Evolutionary conservation across 2,888 invertebrate genomes (phyloP), one percentile per base, ranked within the genome.

Genomic region (Lordiphosa fenestrarum): DNA sequence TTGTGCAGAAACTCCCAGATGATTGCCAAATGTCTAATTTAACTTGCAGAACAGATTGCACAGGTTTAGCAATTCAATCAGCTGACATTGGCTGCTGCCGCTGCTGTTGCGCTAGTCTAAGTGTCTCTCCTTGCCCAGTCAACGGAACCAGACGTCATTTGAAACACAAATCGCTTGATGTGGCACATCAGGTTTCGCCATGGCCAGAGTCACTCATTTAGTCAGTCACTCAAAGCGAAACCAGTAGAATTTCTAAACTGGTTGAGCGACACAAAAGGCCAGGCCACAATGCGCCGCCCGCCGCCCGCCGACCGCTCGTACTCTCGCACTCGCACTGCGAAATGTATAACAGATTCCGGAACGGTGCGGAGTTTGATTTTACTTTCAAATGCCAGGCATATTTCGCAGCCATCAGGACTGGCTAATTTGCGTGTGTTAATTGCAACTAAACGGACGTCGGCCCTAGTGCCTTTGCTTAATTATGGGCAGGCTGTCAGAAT

Each of bases 111-210:
- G 38, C 38, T 38, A 15, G 12, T 12, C 12, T 6, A 38, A 12
- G 1, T 23, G 23, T 47, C 39, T 30, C 25, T 30, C 35, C 41
- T 50, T 25, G 66, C 62, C 54, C 60, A 76, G 53, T 53, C 66
- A 76, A 69, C 84, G 78, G 82, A 80, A 84, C 80, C 77, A 77
- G 80, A 80, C 84, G 72, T 80, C 82, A 84, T 81, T 84, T 77
- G 70, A 77, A 84, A 84, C 70, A 73, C 84, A 80, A 80, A 80
- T 81, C 80, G 65, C 64, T 66, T 70, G 72, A 71, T 71, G 73
- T 65, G 59, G 69, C 76, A 76, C 75, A 82, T 78, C 76, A 78
- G 78, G 78, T 82, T 82, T 74, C 52, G 67, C 57, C 62, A 54
- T 47, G 62, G 62, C 52, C 42, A 44, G 44, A 33, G 53, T 15